Evolutionary conservation across 2,113 vertebrate species (phyloP), one percentile per base, ranked within the genome.

Genomic region (Cinclus cinclus): DNA sequence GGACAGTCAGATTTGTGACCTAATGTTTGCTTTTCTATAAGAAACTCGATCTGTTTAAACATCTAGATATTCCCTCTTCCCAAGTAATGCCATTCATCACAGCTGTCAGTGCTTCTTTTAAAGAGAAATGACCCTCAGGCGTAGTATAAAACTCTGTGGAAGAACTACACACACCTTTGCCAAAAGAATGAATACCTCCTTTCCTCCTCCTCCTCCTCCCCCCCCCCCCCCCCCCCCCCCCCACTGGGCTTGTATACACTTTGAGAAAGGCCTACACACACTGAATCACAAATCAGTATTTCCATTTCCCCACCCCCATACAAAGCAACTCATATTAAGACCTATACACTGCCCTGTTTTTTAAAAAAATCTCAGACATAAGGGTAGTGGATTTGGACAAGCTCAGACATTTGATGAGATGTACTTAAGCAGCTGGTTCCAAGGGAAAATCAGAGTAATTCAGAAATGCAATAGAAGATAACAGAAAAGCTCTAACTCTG

Each of bases 21-120:
- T 95, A 94, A 97, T 96, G 95, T 97, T 97, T 98, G 92, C 73
- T 91, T 90, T 94, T 95, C 92, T 94, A 58, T 95, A 95, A 92
- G 90, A 95, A 97, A 97, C 94, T 92, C 94, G 97, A 98, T 98
- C 96, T 97, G 95, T 98, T 98, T 97, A 97, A 98, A 97, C 95
- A 97, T 94, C 97, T 94, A 97, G 97, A 97, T 97, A 97, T 97
- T 97, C 96, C 80, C 83, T 97, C 96, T 96, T 98, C 64, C 56
- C 93, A 97, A 97, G 96, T 97, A 97, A 92, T 62, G 49, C 89
- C 92, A 97, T 98, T 97, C 97, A 98, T 98, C 97, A 98, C 95
- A 96, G 92, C 96, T 98, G 98, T 97, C 98, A 97, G 88, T 82
- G 87, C 85, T 95, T 95, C 95, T 95, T 95, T 96, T 84, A 91